A percentile compares a stretch with the other conserved stretches of the same genome.
Evolutionary conservation across 2,113 vertebrate species (phyloP).

Genomic region (Brachyhypopomus gauderio): DNA sequence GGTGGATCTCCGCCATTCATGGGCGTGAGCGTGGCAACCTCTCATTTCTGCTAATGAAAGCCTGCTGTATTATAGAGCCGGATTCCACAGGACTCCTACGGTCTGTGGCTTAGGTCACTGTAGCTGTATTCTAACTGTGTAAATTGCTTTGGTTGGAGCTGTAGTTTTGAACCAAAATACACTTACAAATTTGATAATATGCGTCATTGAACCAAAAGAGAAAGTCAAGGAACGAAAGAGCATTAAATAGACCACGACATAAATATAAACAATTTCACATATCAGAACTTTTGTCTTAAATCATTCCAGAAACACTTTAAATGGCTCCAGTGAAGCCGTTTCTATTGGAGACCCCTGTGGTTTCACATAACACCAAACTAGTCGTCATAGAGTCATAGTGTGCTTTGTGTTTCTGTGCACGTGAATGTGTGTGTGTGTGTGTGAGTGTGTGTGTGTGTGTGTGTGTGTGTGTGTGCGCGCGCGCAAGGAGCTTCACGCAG

Average conservation of each 20-base stretch:
- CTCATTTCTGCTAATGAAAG: too few species aligned
- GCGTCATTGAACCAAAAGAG: not conserved
- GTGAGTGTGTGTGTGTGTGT: constrained; percentile 23
- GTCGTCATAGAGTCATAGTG: constrained; percentile 9
- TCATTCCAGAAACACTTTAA: constrained; percentile 6
- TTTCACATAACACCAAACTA: constrained; percentile 18
- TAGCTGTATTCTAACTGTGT: not conserved
- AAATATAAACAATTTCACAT: constrained; percentile 34
- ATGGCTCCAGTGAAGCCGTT: constrained; percentile 13
- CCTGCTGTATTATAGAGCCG: too few species aligned
- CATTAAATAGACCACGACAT: not conserved
- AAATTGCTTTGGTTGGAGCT: not conserved
- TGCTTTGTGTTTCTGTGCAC: constrained; percentile 22
- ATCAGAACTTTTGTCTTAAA: constrained; percentile 25
- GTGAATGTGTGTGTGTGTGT: constrained; percentile 23
- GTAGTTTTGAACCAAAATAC: not conserved
- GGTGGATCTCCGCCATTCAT: too few species aligned
- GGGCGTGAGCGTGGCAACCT: too few species aligned
- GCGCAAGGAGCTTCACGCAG: not conserved
- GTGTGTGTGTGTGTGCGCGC: constrained; percentile 24
- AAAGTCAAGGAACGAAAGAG: not conserved
- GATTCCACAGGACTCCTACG: too few species aligned
- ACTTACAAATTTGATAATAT: not conserved
- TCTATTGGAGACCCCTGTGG: constrained; percentile 17
- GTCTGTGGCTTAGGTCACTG: not conserved